A percentile compares a stretch with the other conserved stretches of the same genome.
Evolutionary conservation across 92 coral and sea anemone genomes (phyloP).

Genomic region (Nematostella vectensis): DNA sequence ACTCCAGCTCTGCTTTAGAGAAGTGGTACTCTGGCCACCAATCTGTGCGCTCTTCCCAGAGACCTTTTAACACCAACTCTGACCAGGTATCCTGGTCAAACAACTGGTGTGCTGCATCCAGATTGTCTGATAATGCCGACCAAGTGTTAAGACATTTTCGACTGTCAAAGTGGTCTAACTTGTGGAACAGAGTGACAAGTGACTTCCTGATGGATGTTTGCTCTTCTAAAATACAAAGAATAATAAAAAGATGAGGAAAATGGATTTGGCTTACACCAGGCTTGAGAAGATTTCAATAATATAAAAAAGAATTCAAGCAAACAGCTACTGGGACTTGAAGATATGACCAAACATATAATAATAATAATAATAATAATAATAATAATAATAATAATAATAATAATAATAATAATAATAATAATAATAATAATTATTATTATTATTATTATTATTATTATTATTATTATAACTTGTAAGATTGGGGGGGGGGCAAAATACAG

Average conservation of each 20-base stretch:
- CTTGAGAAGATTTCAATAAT: no score
- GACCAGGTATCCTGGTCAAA: constrained; percentile 7
- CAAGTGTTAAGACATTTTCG: constrained; percentile 39
- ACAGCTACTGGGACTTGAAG: no score
- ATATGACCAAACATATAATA: no score
- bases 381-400: no score
- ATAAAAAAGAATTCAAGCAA: no score
- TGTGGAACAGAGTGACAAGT: constrained; percentile 43
- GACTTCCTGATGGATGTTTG: constrained; percentile 5
- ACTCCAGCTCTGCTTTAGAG: constrained; percentile 1
- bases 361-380: no score
- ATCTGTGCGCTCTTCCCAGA: constrained; percentile 70
- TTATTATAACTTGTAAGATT: no score
- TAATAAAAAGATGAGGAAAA: background rate
- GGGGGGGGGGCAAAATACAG: no score
- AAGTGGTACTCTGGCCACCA: constrained; percentile 98
- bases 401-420: no score
- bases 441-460: no score
- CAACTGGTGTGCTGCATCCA: constrained; percentile 9
- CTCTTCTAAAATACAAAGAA: constrained; percentile 3
- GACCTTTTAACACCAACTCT: constrained; percentile 11
- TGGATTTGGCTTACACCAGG: no score
- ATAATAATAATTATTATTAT: no score
- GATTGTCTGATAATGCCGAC: constrained; percentile 29
- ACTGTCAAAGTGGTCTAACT: constrained; percentile 79